Percentiles rank a stretch among this genome's conserved stretches.
phyloP scores from a whole-genome alignment of 2,888 invertebrate species.

The Chloroclystis v-ata region DNA sequence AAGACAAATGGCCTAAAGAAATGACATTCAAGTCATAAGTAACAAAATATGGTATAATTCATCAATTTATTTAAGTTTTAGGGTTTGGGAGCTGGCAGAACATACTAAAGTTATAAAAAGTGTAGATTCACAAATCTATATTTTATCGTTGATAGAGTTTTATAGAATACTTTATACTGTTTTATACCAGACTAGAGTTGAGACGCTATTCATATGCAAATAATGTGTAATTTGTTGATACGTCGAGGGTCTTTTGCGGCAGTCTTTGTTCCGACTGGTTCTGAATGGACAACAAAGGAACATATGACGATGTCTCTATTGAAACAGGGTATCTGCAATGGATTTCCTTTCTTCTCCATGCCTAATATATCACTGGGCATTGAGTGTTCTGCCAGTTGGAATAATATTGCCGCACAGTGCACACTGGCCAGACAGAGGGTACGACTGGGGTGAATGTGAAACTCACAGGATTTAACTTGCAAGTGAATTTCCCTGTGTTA shows the following conservation, averaged over 20 bases:
- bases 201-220: conserved; percentile 66
- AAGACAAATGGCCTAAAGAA: conserved; percentile 11
- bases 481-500: conserved; percentile 7
- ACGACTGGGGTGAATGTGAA: conserved; percentile 9
- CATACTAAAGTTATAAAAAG: not conserved
- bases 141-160: conserved; percentile 60
- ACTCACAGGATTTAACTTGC: conserved; percentile 8
- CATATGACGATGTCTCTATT: conserved; percentile 71
- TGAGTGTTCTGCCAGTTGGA: conserved; percentile 55
- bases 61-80: too few species aligned
- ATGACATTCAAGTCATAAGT: conserved; percentile 2
- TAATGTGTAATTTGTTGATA: conserved; percentile 76
- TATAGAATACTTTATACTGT: conserved; percentile 62
- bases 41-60: too few species aligned
- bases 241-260: conserved; percentile 74
- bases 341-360: conserved; percentile 43
- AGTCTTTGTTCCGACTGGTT: conserved; percentile 69
- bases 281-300: conserved; percentile 54
- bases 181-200: conserved; percentile 51
- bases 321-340: conserved; percentile 51
- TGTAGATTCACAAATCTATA: conserved; percentile 31
- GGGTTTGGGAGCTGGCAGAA: too few species aligned
- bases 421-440: conserved; percentile 22
- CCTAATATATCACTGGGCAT: conserved; percentile 58
- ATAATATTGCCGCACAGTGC: conserved; percentile 53